Evolutionary conservation across 1,140 invertebrate species (phyloP).

Genomic region (Phymorhynchus buccinoides): DNA sequence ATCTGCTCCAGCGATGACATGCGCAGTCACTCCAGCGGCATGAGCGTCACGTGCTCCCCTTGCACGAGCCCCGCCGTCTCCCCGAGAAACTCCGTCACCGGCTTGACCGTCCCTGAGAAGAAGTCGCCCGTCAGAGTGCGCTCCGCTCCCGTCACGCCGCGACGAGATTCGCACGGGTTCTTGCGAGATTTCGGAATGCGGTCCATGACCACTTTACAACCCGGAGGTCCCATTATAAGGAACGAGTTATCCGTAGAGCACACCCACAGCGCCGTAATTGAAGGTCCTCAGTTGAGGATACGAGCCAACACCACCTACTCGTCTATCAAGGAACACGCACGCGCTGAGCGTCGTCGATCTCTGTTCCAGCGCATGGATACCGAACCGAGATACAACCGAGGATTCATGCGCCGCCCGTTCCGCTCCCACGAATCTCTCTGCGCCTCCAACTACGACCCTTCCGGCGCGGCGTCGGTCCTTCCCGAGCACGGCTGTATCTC

Average conservation of each 20-base stretch:
- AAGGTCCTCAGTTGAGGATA: slow-evolving; percentile 56
- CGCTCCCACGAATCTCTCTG: slow-evolving; percentile 37
- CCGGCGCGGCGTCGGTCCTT: slow-evolving; percentile 13
- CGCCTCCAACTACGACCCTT: slow-evolving; percentile 11
- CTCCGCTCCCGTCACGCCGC: slow-evolving; percentile 63
- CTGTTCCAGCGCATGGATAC: slow-evolving; percentile 18
- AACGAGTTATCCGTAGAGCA: slow-evolving; percentile 3
- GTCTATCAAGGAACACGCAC: slow-evolving; percentile 57
- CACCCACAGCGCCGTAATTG: slow-evolving; percentile 55
- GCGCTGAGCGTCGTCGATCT: slow-evolving; percentile 63
- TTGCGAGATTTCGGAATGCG: slow-evolving; percentile 42
- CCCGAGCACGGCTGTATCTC: slow-evolving; percentile 28
- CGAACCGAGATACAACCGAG: background rate
- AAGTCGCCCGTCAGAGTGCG: slow-evolving; percentile 45
- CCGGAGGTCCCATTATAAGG: background rate
- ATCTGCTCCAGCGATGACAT: slow-evolving; percentile 58
- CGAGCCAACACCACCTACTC: slow-evolving; percentile 60
- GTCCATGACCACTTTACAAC: slow-evolving; percentile 44
- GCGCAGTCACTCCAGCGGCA: slow-evolving; percentile 47
- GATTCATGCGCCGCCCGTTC: slow-evolving; percentile 41
- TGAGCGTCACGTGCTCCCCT: slow-evolving; percentile 53
- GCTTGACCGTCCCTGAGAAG: slow-evolving; percentile 50
- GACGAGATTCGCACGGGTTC: slow-evolving; percentile 55
- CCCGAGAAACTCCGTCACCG: slow-evolving; percentile 50
- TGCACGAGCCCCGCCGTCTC: slow-evolving; percentile 57